phyloP scores from a whole-genome alignment of 1,140 invertebrate species.

The Parasteatoda tepidariorum region DNA sequence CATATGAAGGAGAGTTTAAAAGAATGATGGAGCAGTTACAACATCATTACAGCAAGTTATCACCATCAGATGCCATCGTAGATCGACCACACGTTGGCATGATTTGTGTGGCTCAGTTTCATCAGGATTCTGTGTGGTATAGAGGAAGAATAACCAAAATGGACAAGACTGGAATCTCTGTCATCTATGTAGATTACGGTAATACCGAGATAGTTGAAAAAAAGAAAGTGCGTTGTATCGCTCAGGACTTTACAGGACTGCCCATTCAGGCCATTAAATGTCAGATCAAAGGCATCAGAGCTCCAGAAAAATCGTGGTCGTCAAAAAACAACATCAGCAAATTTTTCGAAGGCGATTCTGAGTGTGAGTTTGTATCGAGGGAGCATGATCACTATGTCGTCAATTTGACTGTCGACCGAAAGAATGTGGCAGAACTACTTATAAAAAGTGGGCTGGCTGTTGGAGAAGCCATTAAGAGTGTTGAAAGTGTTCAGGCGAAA shows the following conservation, averaged over 20 bases:
- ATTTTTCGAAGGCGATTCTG: slow-evolving; percentile 38
- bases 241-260: slow-evolving; percentile 29
- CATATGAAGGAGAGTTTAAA: slow-evolving; percentile 11
- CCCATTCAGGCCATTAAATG: slow-evolving; percentile 54
- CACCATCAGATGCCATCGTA: not conserved
- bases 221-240: slow-evolving; percentile 27
- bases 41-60: slow-evolving; percentile 16
- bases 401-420: slow-evolving; percentile 26
- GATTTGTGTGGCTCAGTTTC: slow-evolving; percentile 79
- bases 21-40: slow-evolving; percentile 49
- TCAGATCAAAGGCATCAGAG: slow-evolving; percentile 22
- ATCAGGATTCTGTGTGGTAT: slow-evolving; percentile 81
- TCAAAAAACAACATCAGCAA: slow-evolving; percentile 3
- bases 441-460: slow-evolving; percentile 60
- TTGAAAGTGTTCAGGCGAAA: not conserved
- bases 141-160: slow-evolving; percentile 81
- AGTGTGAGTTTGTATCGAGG: slow-evolving; percentile 27
- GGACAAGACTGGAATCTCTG: slow-evolving; percentile 75
- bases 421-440: slow-evolving; percentile 21
- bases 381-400: slow-evolving; percentile 25
- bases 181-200: slow-evolving; percentile 86
- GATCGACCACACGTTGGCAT: slow-evolving; percentile 70
- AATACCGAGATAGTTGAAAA: slow-evolving; percentile 69
- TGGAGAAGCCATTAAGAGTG: not conserved
- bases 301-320: slow-evolving; percentile 4